Base-by-base conservation (phyloP, 2,888 invertebrate genomes). In the Argyra leucocephala region DNA sequence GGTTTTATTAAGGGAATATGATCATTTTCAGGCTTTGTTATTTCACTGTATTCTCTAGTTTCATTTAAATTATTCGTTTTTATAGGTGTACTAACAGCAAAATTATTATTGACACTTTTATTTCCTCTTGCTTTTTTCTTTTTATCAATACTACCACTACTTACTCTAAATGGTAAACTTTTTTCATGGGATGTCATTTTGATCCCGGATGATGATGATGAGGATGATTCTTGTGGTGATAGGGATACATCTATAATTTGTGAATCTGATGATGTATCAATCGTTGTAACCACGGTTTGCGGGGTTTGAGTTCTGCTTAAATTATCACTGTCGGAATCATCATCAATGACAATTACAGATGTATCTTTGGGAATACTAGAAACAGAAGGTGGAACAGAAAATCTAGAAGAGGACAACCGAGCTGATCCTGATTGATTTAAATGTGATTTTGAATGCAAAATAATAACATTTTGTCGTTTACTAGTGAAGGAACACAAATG, bases 361-460 rank as follows among this genome's bases (percentile, higher is more conserved):
- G 69, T 83, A 83, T 70, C 76, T 77, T 60, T 75, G 74, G 72
- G 73, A 22, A 22, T 12, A 57, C 15, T 22, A 21, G 57, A 24
- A 57, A 57, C 21, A 5, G 23, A n/a, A 23, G 21, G 48, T 63
- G 22, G 57, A 22, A 22, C 24, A 7, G 57, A 31, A 24, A 18
- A 57, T 31, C 26, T 21, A 22, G 72, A 80, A 21, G 65, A 31
- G 22, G 66, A 7, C 60, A 24, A 60, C 57, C 60, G 63, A 5
- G 36, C 22, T 31, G 67, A 61, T 24, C 63, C 65, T 7, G 64
- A 24, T 23, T 67, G 63, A 61, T 68, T 70, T 64, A 85, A 83
- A 73, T 90, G 90, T 70, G 84, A 84, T 80, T 88, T 88, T 67
- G 85, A 86, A 74, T 91, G 91, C 69, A 86, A 78, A 68, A 89